These are phyloP conservation scores for Penaeus monodon DNA, from an alignment of 2,888 invertebrate species.

Conservation along the genomic window DNA sequence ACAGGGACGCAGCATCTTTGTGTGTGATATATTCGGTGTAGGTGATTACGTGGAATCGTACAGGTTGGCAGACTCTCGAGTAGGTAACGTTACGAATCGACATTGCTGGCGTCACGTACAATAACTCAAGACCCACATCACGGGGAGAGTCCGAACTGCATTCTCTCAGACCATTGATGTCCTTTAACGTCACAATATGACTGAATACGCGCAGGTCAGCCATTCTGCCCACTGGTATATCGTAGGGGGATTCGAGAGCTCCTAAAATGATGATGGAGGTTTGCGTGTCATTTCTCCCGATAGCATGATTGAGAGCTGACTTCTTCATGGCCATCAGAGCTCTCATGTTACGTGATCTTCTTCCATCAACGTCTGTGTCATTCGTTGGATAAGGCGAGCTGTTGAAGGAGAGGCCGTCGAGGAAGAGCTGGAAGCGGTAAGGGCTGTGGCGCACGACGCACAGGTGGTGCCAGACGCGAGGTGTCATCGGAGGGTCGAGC, in stretches of 20 bases:
- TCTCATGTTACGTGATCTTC: neutral
- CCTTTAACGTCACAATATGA: neutral
- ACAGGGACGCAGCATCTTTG: conserved; percentile 25
- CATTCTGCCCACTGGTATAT: conserved; percentile 16
- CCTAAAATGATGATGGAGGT: neutral
- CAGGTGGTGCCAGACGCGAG: conserved; percentile 35
- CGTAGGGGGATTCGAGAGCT: neutral
- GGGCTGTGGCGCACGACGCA: conserved; percentile 17
- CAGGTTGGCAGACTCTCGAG: conserved; percentile 9
- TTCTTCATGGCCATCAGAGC: neutral
- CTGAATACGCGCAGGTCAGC: conserved; percentile 39
- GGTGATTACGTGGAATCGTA: conserved; percentile 20
- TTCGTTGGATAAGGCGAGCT: conserved; percentile 16
- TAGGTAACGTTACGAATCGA: neutral
- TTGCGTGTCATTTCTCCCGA: neutral
- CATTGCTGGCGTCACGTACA: conserved; percentile 21
- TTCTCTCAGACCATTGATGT: conserved; percentile 6
- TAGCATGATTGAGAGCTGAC: too few species aligned
- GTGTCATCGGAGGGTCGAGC: neutral
- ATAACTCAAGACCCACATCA: conserved; percentile 8
- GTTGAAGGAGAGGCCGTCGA: conserved; percentile 21
- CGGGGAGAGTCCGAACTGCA: neutral
- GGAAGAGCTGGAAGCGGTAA: neutral
- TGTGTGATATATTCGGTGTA: conserved; percentile 33
- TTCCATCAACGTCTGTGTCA: neutral